Percentiles rank a stretch among this genome's conserved stretches.
Conservation (phyloP, 2,113 vertebrate genomes). For the Mellivora capensis region DNA sequence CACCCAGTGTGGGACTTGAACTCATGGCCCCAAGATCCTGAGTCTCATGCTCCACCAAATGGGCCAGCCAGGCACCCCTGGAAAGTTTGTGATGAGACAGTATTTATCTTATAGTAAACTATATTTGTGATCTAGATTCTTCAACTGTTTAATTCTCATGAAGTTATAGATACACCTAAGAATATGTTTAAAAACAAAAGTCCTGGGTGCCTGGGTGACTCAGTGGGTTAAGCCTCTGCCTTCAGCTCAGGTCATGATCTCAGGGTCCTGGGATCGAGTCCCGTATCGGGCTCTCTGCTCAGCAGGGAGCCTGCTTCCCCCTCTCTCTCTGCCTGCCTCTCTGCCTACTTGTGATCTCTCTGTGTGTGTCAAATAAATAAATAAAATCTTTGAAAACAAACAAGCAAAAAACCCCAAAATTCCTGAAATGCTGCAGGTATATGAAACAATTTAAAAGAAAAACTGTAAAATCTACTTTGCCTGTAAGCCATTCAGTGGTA, state of each 20-base stretch:
- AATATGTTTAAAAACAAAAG: constrained; percentile 10
- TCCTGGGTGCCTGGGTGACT: neutral
- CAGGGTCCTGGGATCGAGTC: too few species aligned
- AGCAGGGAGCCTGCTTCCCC: too few species aligned
- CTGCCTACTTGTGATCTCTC: too few species aligned
- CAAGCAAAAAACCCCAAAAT: neutral
- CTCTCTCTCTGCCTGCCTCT: too few species aligned
- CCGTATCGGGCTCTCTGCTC: too few species aligned
- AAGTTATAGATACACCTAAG: neutral
- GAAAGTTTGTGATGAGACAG: neutral
- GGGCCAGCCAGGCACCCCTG: neutral
- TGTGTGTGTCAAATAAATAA: too few species aligned
- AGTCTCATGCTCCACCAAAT: neutral
- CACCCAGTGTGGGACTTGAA: neutral
- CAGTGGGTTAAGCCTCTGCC: too few species aligned
- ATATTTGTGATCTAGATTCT: neutral
- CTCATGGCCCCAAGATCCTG: neutral
- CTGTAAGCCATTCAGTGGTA: neutral
- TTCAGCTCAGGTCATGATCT: too few species aligned
- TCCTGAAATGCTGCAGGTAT: neutral
- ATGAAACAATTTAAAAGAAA: neutral
- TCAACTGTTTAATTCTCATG: neutral
- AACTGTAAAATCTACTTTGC: neutral
- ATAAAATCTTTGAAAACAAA: neutral
- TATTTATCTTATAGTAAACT: neutral